These are phyloP conservation scores for Sphaeramia orbicularis DNA, from an alignment of 2,797 vertebrate species.

Conservation along the genomic window DNA sequence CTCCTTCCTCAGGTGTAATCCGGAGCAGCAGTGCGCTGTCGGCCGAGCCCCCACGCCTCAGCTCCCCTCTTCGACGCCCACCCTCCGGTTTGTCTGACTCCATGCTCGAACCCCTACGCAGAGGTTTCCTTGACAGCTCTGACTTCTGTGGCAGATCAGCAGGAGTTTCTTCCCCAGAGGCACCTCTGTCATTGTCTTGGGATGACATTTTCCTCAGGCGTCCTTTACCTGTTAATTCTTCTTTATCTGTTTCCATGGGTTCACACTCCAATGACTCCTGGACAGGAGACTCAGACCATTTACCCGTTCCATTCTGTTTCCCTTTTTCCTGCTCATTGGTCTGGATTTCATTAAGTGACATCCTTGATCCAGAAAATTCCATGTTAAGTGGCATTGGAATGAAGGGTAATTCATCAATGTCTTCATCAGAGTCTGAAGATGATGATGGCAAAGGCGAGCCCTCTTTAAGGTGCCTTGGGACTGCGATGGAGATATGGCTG, in stretches of 20 bases:
- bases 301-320: constrained; percentile 72
- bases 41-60: constrained; percentile 93
- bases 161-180: constrained; percentile 87
- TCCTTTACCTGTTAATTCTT: constrained; percentile 74
- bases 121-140: constrained; percentile 84
- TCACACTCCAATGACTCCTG: constrained; percentile 76
- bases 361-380: constrained; percentile 94
- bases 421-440: constrained; percentile 97
- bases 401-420: constrained; percentile 93
- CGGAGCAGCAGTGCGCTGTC: constrained; percentile 92
- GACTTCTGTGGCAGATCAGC: constrained; percentile 78
- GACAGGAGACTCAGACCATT: constrained; percentile 48
- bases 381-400: constrained; percentile 95
- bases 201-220: constrained; percentile 78
- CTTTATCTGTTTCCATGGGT: constrained; percentile 60
- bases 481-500: constrained; percentile 93
- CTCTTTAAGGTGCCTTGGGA: constrained; percentile 91
- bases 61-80: constrained; percentile 83
- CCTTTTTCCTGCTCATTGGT: constrained; percentile 87
- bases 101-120: constrained; percentile 91
- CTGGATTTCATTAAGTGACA: constrained; percentile 94
- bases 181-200: constrained; percentile 80
- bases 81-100: constrained; percentile 87
- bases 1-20: constrained; percentile 79
- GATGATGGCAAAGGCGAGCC: constrained; percentile 91